Evolutionary conservation across 2,888 invertebrate species (phyloP).

Genomic region (Drosophila multiciliata): DNA sequence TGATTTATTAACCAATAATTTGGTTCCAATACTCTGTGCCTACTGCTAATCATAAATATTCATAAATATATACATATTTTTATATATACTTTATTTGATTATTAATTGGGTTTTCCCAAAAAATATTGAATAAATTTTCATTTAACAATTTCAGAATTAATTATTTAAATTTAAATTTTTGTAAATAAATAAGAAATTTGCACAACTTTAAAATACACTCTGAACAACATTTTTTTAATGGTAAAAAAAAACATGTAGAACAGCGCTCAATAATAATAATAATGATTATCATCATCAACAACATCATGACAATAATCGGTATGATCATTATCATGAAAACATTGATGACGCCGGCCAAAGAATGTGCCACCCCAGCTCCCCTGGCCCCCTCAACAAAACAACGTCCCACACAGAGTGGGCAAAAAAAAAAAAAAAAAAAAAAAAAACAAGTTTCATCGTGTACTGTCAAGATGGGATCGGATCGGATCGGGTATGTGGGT

Average conservation of each 20-base stretch:
- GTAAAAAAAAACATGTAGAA: slow-evolving; percentile 6
- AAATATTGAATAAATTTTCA: neutral
- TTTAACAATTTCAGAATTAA: neutral
- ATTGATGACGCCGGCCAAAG: slow-evolving; percentile 68
- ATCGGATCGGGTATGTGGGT: slow-evolving; percentile 2
- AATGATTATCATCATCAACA: slow-evolving; percentile 25
- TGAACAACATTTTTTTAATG: slow-evolving; percentile 1
- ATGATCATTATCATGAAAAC: slow-evolving; percentile 38
- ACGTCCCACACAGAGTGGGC: slow-evolving; percentile 11
- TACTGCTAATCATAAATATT: neutral
- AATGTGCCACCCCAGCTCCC: slow-evolving; percentile 48
- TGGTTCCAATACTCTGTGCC: neutral
- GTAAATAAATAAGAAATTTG: neutral
- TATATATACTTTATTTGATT: neutral
- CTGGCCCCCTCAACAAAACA: neutral
- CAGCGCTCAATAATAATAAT: slow-evolving; percentile 28
- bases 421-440: slow-evolving; percentile 33
- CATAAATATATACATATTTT: too few relatives aligned
- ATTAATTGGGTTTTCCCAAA: neutral
- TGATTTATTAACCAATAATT: neutral
- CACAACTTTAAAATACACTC: neutral
- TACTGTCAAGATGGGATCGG: slow-evolving; percentile 55
- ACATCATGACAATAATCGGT: slow-evolving; percentile 18
- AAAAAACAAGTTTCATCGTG: slow-evolving; percentile 56
- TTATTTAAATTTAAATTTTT: neutral